Evolutionary conservation across 2,888 invertebrate species (phyloP), one percentile per base, ranked within the genome.

Genomic region (Octodonta nipae): DNA sequence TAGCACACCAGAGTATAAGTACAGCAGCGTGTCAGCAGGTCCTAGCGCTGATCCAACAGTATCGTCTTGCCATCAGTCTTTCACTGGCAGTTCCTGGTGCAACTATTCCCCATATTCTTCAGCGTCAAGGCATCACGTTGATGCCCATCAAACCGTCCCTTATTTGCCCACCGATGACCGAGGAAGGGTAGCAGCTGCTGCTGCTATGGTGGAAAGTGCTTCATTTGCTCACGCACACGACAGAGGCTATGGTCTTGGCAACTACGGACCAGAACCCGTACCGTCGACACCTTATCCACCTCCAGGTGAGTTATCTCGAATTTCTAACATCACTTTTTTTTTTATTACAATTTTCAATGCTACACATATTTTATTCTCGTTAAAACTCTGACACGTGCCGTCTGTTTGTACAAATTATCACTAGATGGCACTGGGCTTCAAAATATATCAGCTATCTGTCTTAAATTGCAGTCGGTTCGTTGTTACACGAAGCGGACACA

Each of bases 211-310:
- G 24, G 71, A 69, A 40, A 71, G 73, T 41, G 70, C 71, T 32
- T 70, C 73, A 40, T 81, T 80, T 60, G 70, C 77, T 22, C 81
- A 82, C 60, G 79, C 80, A 46, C 59, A 61, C 47, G 60, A 61
- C 42, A 56, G 60, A 33, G 72, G 78, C 34, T 82, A 82, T 56
- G 75, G 76, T 32, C 70, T 82, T 34, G 70, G 82, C 52, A 81
- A 78, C 63, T 83, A 83, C 60, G 68, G 66, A 32, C 75, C 77
- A 2, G 80, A 79, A 58, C 72, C 75, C 27, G 79, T 79, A 43
- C 75, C 76, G 49, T 75, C 78, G 50, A 78, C 76, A 37, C 79
- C 82, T 25, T 83, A 82, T 53, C 78, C 80, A 54, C 78, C 82
- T 54, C 76, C 82, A 72, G 81, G 83, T 74, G 52, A 56, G 54